These are phyloP conservation scores for Allobates femoralis DNA, from an alignment of 2,797 vertebrate species.

Conservation along the genomic window DNA sequence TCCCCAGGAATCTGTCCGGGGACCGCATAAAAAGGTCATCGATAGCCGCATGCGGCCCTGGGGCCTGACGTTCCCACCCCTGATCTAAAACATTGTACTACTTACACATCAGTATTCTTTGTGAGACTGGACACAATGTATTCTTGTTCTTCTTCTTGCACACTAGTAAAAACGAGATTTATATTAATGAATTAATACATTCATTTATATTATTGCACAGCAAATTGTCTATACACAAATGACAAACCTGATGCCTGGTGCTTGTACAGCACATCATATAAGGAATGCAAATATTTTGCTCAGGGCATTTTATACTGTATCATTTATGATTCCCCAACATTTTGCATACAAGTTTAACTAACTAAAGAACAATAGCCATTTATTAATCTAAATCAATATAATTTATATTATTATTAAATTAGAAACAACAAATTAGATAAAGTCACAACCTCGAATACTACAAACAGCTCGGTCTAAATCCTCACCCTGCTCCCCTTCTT, in stretches of 20 bases:
- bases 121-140: constrained; percentile 37
- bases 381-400: too few species aligned
- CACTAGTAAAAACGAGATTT: not conserved
- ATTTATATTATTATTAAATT: too few species aligned
- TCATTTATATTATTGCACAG: not conserved
- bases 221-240: not conserved
- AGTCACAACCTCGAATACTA: too few species aligned
- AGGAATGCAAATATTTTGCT: not conserved
- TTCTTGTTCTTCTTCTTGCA: constrained; percentile 35
- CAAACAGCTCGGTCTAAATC: too few species aligned
- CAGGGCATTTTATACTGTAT: not conserved
- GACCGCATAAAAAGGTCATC: too few species aligned
- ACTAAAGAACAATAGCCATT: not conserved
- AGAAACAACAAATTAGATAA: too few species aligned
- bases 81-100: too few species aligned
- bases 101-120: constrained; percentile 60
- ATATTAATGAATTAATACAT: not conserved
- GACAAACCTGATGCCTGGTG: not conserved
- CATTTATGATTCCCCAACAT: not conserved
- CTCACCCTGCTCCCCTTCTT: too few species aligned
- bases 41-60: too few species aligned
- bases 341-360: not conserved
- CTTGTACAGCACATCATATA: not conserved
- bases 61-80: too few species aligned
- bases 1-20: too few species aligned